These are phyloP conservation scores for Lordiphosa fenestrarum DNA, from an alignment of 2,888 invertebrate species.

Conservation along the genomic window DNA sequence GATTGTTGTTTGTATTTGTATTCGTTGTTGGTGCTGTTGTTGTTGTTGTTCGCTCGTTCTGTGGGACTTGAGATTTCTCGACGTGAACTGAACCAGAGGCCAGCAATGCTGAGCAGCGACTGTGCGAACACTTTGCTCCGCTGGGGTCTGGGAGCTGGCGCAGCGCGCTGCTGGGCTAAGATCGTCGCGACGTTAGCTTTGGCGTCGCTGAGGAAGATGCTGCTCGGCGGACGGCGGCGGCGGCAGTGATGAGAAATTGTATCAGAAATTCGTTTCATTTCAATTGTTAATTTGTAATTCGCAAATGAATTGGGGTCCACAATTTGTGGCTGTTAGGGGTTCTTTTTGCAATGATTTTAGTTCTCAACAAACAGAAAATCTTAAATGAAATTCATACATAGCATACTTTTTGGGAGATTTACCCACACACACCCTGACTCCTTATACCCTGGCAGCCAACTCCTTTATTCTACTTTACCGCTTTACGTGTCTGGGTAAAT, in stretches of 20 bases:
- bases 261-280: no score
- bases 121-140: slow-evolving; percentile 25
- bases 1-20: slow-evolving; percentile 20
- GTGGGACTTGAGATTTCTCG: slow-evolving; percentile 5
- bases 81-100: slow-evolving; percentile 26
- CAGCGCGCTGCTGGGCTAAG: neutral
- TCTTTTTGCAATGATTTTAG: no score
- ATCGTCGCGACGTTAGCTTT: slow-evolving; percentile 3
- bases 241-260: neutral
- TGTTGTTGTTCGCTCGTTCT: slow-evolving; percentile 10
- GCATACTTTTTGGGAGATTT: no score
- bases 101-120: slow-evolving; percentile 28
- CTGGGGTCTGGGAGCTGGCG: slow-evolving; percentile 2
- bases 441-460: no score
- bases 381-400: no score
- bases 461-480: no score
- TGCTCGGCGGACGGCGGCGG: neutral
- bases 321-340: no score
- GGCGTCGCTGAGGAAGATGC: slow-evolving; percentile 5
- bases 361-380: no score
- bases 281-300: no score
- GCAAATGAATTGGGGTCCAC: neutral
- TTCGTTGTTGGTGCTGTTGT: neutral
- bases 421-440: no score
- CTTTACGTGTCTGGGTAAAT: no score